Evolutionary conservation across 2,888 invertebrate species (phyloP).

Genomic region (Bombylius discolor): DNA sequence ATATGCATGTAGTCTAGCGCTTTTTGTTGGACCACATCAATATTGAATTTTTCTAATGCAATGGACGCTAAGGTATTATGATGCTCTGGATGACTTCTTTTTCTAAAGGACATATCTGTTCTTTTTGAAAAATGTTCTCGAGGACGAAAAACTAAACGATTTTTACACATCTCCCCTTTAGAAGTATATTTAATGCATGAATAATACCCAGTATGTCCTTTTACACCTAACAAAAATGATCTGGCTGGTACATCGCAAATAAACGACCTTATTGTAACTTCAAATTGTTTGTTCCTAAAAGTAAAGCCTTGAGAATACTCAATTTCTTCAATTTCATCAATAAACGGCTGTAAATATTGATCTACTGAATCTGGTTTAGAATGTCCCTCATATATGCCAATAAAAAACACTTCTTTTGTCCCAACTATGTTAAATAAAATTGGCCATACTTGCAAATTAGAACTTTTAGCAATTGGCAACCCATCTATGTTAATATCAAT

Average conservation of each 20-base stretch:
- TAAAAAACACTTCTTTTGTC: not conserved
- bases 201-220: not conserved
- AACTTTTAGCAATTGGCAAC: not conserved
- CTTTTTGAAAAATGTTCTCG: not conserved
- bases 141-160: not conserved
- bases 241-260: not conserved
- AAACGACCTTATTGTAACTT: not conserved
- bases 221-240: not conserved
- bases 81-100: not conserved
- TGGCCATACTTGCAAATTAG: not conserved
- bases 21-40: not conserved
- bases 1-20: conserved; percentile 6
- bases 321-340: not conserved
- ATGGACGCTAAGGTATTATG: no score
- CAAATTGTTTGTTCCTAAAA: not conserved
- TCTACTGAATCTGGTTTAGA: not conserved
- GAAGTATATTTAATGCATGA: not conserved
- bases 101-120: not conserved
- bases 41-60: not conserved
- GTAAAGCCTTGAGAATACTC: not conserved
- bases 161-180: not conserved
- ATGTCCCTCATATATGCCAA: not conserved
- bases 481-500: conserved; percentile 3
- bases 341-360: not conserved
- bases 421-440: not conserved